phyloP scores from a whole-genome alignment of 1,140 invertebrate species.

The Drosophila subobscura region DNA sequence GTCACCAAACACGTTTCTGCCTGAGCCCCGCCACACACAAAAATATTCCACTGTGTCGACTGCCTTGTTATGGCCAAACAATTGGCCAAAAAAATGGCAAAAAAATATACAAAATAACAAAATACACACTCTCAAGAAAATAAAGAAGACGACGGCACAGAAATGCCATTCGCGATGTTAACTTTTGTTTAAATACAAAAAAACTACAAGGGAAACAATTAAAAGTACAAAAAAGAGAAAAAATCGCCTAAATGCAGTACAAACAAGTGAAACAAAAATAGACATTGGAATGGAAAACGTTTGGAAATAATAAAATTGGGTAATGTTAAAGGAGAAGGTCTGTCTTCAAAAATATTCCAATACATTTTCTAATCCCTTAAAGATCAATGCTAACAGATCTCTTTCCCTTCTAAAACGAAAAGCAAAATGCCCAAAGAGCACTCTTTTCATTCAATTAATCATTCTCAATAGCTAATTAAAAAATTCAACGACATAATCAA shows the following conservation, averaged over 20 bases:
- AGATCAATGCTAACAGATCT: no score
- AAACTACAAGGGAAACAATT: conserved; percentile 40
- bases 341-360: no score
- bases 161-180: conserved; percentile 62
- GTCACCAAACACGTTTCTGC: conserved; percentile 63
- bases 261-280: conserved; percentile 70
- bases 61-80: conserved; percentile 64
- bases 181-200: conserved; percentile 67
- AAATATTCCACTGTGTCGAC: conserved; percentile 70
- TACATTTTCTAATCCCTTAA: no score
- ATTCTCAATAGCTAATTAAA: no score
- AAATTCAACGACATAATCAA: no score
- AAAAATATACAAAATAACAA: conserved; percentile 7
- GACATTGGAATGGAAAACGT: conserved; percentile 15
- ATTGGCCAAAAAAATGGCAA: conserved; percentile 57
- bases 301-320: no score
- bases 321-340: no score
- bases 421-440: no score
- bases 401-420: no score
- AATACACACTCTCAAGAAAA: conserved; percentile 9
- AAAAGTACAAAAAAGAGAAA: conserved; percentile 42
- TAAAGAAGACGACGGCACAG: conserved; percentile 39
- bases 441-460: no score
- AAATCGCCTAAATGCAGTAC: conserved; percentile 63
- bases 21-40: conserved; percentile 23